A percentile compares a stretch with the other conserved stretches of the same genome.
phyloP scores from a whole-genome alignment of 2,113 vertebrate genomes.

The Dasyurus viverrinus region DNA sequence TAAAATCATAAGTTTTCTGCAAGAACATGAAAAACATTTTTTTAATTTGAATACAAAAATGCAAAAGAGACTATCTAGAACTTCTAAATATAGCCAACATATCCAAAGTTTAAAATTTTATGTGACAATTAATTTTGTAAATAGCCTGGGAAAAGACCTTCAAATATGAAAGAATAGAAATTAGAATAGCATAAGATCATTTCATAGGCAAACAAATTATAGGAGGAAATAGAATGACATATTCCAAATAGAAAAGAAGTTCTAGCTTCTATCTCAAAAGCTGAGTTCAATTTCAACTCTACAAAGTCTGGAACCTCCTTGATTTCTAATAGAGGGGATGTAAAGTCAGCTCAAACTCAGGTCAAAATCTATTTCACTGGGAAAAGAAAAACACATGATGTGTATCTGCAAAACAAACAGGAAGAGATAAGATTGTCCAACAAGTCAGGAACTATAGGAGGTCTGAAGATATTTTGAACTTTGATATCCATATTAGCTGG shows the following conservation, averaged over 20 bases:
- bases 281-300: background rate
- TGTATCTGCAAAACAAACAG: background rate
- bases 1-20: no score
- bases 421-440: background rate
- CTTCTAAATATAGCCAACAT: no score
- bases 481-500: background rate
- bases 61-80: no score
- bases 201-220: background rate
- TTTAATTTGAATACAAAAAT: no score
- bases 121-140: no score
- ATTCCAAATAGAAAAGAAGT: background rate
- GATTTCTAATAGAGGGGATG: background rate
- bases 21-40: no score
- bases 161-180: no score
- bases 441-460: background rate
- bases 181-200: background rate
- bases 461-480: background rate
- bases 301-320: background rate
- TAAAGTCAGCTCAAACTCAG: background rate
- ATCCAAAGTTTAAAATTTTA: no score
- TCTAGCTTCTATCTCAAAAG: background rate
- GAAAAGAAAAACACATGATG: background rate
- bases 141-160: no score
- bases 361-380: background rate
- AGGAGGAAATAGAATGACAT: background rate